Evolutionary conservation across 2,888 invertebrate species (phyloP).

Genomic region (Pseudeuparius sepicola): DNA sequence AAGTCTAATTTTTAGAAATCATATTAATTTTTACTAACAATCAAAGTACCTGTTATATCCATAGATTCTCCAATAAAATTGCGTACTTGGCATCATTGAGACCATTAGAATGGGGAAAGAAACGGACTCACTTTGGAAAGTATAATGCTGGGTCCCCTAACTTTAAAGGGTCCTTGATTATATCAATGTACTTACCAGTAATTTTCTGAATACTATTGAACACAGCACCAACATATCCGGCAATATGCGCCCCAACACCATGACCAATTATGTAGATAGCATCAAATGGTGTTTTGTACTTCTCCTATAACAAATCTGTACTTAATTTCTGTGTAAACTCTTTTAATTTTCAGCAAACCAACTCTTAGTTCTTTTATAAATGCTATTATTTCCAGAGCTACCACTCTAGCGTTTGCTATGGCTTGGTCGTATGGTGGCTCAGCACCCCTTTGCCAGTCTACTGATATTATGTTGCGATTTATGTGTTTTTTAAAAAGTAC

Average conservation of each 20-base stretch:
- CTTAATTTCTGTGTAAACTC: too few relatives aligned
- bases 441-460: constrained; percentile 46
- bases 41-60: too few relatives aligned
- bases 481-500: constrained; percentile 16
- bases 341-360: too few relatives aligned
- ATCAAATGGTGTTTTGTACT: constrained; percentile 18
- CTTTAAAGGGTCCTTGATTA: too few relatives aligned
- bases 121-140: too few relatives aligned
- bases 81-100: too few relatives aligned
- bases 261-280: constrained; percentile 43
- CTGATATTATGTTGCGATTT: constrained; percentile 39
- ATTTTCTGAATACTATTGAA: constrained; percentile 33
- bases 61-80: too few relatives aligned
- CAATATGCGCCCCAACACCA: constrained; percentile 44
- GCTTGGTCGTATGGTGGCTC: constrained; percentile 47
- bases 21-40: too few relatives aligned
- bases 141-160: too few relatives aligned
- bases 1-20: too few relatives aligned
- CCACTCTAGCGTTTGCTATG: constrained; percentile 47
- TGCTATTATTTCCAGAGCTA: constrained; percentile 41
- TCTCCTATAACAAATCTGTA: constrained; percentile 11
- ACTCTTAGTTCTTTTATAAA: constrained; percentile 39
- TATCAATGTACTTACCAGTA: constrained; percentile 33
- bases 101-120: too few relatives aligned
- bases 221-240: constrained; percentile 41